Conservation (phyloP, 1,140 invertebrate genomes). For the Aphis craccivora region DNA sequence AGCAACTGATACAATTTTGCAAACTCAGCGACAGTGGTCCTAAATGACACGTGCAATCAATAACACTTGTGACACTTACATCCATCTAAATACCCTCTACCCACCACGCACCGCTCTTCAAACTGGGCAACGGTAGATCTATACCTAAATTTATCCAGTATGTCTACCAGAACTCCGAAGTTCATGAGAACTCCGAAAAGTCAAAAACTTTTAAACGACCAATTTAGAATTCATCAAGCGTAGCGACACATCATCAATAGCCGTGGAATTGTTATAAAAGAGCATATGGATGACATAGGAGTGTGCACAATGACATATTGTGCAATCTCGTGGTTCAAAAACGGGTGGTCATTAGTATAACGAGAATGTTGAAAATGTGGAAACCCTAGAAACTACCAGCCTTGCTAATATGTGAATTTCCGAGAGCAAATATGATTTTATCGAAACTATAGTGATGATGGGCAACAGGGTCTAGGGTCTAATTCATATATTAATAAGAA, state of each 20-base stretch:
- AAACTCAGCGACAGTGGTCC: slow-evolving; percentile 12
- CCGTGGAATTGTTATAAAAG: neutral
- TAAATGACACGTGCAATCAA: slow-evolving; percentile 31
- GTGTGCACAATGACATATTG: slow-evolving; percentile 33
- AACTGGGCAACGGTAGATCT: neutral
- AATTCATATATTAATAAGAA: neutral
- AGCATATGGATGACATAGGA: neutral
- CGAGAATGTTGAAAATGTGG: slow-evolving; percentile 38
- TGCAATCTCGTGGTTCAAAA: slow-evolving; percentile 33
- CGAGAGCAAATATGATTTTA: neutral
- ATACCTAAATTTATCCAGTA: neutral
- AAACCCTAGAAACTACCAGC: neutral
- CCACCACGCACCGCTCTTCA: neutral
- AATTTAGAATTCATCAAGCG: slow-evolving; percentile 36
- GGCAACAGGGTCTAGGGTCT: too few species aligned
- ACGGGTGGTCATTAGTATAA: slow-evolving; percentile 34
- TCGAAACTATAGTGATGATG: neutral
- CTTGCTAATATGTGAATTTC: slow-evolving; percentile 19
- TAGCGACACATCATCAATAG: neutral
- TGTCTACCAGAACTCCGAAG: neutral
- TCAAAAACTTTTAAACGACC: slow-evolving; percentile 35
- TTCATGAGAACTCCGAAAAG: slow-evolving; percentile 18
- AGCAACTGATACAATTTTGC: neutral
- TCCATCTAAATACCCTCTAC: neutral
- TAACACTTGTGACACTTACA: slow-evolving; percentile 28